phyloP scores from a whole-genome alignment of 2,888 invertebrate genomes.

The Pardosa pseudoannulata region DNA sequence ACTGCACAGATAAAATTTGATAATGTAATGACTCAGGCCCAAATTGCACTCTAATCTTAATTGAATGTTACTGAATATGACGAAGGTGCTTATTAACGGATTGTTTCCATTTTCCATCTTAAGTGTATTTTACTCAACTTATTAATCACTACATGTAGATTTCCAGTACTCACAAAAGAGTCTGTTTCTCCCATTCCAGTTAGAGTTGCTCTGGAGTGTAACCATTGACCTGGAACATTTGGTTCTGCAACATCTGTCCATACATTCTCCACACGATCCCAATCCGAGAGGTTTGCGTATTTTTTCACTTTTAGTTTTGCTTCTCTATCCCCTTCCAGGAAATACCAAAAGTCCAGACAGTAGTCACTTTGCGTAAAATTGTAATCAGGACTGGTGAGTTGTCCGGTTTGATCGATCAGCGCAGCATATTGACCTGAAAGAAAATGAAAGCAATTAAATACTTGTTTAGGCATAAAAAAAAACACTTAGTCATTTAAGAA shows the following conservation, averaged over 20 bases:
- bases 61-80: no score
- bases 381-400: slow-evolving; percentile 43
- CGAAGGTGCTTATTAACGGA: no score
- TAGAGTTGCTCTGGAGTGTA: slow-evolving; percentile 38
- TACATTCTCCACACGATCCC: background rate
- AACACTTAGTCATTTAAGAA: no score
- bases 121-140: no score
- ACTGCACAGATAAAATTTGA: no score
- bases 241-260: slow-evolving; percentile 56
- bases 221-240: slow-evolving; percentile 34
- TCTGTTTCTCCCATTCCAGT: slow-evolving; percentile 10
- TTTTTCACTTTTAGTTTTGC: slow-evolving; percentile 19
- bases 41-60: no score
- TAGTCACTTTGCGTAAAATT: slow-evolving; percentile 28
- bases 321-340: slow-evolving; percentile 45
- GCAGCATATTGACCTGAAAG: slow-evolving; percentile 57
- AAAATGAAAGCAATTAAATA: background rate
- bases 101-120: no score
- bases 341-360: slow-evolving; percentile 72
- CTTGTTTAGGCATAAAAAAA: no score
- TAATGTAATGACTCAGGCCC: no score
- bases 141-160: no score
- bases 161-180: slow-evolving; percentile 41
- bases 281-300: background rate
- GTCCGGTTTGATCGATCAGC: slow-evolving; percentile 31